Conservation (phyloP, 2,113 vertebrate species). For the Ceyx margarethae region DNA sequence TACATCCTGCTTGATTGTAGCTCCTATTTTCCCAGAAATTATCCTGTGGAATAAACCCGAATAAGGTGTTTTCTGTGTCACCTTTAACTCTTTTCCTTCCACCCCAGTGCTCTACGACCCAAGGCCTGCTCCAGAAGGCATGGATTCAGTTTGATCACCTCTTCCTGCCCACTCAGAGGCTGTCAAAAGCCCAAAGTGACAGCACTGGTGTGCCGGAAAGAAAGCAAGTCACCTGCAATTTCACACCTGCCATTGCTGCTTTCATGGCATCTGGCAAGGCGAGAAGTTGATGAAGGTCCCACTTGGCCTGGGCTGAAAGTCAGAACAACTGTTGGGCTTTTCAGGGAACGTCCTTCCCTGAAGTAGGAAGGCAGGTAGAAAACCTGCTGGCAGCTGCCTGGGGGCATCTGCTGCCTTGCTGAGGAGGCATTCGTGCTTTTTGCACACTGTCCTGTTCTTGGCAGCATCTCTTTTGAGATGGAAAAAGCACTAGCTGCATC, state of each 20-base stretch:
- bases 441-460: not conserved
- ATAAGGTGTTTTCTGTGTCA: not conserved
- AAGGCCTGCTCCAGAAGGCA: not conserved
- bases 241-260: conserved; percentile 50
- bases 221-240: conserved; percentile 51
- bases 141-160: not conserved
- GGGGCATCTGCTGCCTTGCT: conserved; percentile 43
- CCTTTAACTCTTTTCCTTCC: not conserved
- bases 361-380: conserved; percentile 44
- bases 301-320: conserved; percentile 53
- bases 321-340: conserved; percentile 47
- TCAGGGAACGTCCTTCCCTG: conserved; percentile 31
- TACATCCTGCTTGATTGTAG: not conserved
- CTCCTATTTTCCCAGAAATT: conserved; percentile 11
- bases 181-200: conserved; percentile 41
- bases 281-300: conserved; percentile 63
- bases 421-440: conserved; percentile 26
- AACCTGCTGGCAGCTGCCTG: conserved; percentile 35
- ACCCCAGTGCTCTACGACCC: not conserved
- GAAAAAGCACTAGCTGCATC: not conserved
- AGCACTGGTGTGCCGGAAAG: conserved; percentile 47
- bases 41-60: not conserved
- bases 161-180: not conserved
- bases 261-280: conserved; percentile 45
- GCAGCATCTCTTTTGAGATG: conserved; percentile 6